phyloP scores from a whole-genome alignment of 1,140 invertebrate genomes.

The Tenebrio molitor region DNA sequence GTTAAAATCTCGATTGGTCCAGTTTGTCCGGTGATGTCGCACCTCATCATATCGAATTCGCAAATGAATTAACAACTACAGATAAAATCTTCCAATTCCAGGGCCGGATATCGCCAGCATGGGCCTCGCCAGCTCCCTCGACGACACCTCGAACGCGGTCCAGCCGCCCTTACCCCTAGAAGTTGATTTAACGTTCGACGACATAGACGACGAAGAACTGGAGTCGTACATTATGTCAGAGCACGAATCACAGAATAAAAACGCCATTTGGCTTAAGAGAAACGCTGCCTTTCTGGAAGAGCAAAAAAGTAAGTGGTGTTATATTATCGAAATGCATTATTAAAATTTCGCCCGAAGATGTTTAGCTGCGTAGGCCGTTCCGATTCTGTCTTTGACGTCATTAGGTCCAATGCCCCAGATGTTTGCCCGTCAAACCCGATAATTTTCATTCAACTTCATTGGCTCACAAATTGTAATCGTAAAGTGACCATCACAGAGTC shows the following conservation, averaged over 20 bases:
- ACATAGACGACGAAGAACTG: constrained; percentile 90
- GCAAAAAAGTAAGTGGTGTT: constrained; percentile 76
- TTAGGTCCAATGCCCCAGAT: too few relatives aligned
- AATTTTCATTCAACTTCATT: too few relatives aligned
- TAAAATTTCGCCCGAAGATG: background rate
- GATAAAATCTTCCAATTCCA: constrained; percentile 14
- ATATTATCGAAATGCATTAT: background rate
- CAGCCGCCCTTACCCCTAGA: constrained; percentile 59
- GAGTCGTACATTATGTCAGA: constrained; percentile 89
- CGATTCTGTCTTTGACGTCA: too few relatives aligned
- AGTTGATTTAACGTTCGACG: constrained; percentile 83
- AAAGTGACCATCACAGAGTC: too few relatives aligned
- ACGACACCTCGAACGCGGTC: constrained; percentile 63
- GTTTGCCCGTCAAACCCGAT: too few relatives aligned
- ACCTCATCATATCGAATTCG: too few relatives aligned
- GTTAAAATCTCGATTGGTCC: too few relatives aligned
- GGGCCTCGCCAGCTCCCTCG: constrained; percentile 61
- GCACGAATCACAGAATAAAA: constrained; percentile 84
- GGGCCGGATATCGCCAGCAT: constrained; percentile 65
- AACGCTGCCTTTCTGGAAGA: constrained; percentile 88
- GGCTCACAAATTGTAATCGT: too few relatives aligned
- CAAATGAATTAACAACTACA: too few relatives aligned
- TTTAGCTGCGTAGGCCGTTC: background rate
- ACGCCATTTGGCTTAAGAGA: constrained; percentile 84
- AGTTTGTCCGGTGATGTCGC: too few relatives aligned